phyloP scores from a whole-genome alignment of 2,888 invertebrate genomes.

The Drosophila crucigera region DNA sequence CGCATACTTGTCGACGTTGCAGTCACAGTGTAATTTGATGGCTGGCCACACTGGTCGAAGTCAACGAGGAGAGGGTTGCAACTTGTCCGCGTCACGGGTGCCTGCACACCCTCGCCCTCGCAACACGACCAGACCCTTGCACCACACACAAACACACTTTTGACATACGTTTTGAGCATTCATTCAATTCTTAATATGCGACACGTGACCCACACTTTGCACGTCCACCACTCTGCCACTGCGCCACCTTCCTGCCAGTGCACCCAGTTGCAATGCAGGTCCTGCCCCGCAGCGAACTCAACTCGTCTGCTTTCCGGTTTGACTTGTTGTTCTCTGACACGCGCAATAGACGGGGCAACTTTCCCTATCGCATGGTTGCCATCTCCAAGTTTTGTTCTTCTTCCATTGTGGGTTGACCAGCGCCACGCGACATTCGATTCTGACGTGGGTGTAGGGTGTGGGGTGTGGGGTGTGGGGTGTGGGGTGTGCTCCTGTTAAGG shows the following conservation, averaged over 20 bases:
- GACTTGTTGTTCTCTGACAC: slow-evolving; percentile 82
- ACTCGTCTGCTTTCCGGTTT: slow-evolving; percentile 75
- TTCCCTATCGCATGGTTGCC: slow-evolving; percentile 60
- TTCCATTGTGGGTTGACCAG: slow-evolving; percentile 68
- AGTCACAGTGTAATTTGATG: slow-evolving; percentile 58
- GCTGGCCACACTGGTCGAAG: slow-evolving; percentile 72
- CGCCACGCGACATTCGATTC: slow-evolving; percentile 65
- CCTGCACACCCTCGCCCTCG: slow-evolving; percentile 70
- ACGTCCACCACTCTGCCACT: slow-evolving; percentile 48
- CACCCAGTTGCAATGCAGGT: slow-evolving; percentile 64
- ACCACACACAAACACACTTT: slow-evolving; percentile 49
- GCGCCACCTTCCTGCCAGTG: slow-evolving; percentile 43
- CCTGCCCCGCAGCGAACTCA: slow-evolving; percentile 40
- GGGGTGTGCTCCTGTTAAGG: not conserved
- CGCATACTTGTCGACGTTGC: slow-evolving; percentile 44
- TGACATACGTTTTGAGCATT: slow-evolving; percentile 80
- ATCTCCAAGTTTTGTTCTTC: slow-evolving; percentile 40
- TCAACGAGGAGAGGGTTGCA: slow-evolving; percentile 70
- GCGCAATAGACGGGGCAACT: slow-evolving; percentile 57
- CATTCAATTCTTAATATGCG: slow-evolving; percentile 75
- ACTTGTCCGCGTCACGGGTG: slow-evolving; percentile 64
- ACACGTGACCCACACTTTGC: slow-evolving; percentile 80
- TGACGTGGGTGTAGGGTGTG: slow-evolving; percentile 55
- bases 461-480: slow-evolving; percentile 31
- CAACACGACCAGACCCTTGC: slow-evolving; percentile 30